Evolutionary conservation across 2,113 vertebrate species (phyloP), one percentile per base, ranked within the genome.

Genomic region (Nibea coibor): DNA sequence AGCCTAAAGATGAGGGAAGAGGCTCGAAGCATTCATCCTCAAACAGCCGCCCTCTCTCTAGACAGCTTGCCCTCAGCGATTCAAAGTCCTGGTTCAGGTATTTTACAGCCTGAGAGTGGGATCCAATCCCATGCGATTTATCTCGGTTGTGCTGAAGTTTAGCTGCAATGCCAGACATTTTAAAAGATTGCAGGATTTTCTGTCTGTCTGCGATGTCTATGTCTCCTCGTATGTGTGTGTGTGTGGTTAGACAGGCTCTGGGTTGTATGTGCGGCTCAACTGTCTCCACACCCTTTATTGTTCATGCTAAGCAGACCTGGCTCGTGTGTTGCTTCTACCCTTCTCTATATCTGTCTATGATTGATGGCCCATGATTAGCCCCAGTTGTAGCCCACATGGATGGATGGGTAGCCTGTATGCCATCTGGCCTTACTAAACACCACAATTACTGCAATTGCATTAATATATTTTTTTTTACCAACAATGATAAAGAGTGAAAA

Each of bases 51-150:
- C 96, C 93, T 0, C 90, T 80, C 35, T 93, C 91, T 86, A 96
- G 87, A 63, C 96, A 97, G 71, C 94, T 89, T 4, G 64, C 90
- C 81, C 89, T 93, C 82, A 98, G 91, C 0, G 64, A 67, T 86
- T 96, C 89, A 0, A 92, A 98, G 92, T 97, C 96, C 91, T 97
- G 96, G 65, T 95, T 93, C 75, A 96, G 57, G 72, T 96, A 96
- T 28, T 94, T 97, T 75, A 95, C 63, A 0, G 96, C 94, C 0
- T 94, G 94, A 7, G 69, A 59, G 63, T 91, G 94, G 62, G 94
- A 91, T 9, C 96, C 96, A 0, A 96, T 90, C 0, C 96, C 95
- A 0, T 82, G 73, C 0, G 82, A 51, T 0, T 72, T 87, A 0
- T 92, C 94, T 22, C 87, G 50, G 5, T 51, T n/a, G 58, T 89